Conservation (phyloP, 1,140 invertebrate species). For the Colletes gigas region DNA sequence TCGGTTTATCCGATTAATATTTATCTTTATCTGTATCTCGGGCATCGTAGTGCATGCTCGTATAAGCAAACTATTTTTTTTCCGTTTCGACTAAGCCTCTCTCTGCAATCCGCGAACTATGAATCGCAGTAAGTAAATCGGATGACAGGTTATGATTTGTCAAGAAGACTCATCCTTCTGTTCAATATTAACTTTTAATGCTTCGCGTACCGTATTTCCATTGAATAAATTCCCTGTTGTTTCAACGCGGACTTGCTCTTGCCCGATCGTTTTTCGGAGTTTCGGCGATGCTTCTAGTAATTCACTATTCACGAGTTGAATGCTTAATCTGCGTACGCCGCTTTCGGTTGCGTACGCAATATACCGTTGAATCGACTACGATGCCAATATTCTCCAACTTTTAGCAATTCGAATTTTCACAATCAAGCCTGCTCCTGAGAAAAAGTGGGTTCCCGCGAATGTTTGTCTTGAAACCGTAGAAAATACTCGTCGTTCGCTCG, state of each 20-base stretch:
- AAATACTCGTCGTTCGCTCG: conserved; percentile 11
- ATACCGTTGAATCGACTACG: conserved; percentile 4
- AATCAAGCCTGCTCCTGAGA: conserved; percentile 24
- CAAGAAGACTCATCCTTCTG: too few relatives aligned
- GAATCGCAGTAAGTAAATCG: too few relatives aligned
- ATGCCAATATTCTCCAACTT: conserved; percentile 25
- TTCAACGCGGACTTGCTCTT: neutral
- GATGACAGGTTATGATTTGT: too few relatives aligned
- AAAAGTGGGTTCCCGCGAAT: conserved; percentile 15
- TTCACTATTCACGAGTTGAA: conserved; percentile 29
- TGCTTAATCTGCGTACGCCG: conserved; percentile 17
- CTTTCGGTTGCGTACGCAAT: conserved; percentile 31
- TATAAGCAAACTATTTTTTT: too few relatives aligned
- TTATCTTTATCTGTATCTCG: neutral
- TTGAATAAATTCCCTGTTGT: neutral
- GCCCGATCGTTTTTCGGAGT: neutral
- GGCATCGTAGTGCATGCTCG: too few relatives aligned
- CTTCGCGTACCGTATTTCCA: neutral
- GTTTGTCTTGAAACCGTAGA: conserved; percentile 41
- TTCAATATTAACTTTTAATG: neutral
- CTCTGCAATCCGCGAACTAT: too few relatives aligned
- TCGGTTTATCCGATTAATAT: conserved; percentile 19
- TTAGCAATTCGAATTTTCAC: conserved; percentile 51
- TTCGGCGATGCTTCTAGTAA: neutral
- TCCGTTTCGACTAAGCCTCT: too few relatives aligned